Evolutionary conservation across 2,888 invertebrate genomes (phyloP).

Genomic region (Nephrotoma flavescens): DNA sequence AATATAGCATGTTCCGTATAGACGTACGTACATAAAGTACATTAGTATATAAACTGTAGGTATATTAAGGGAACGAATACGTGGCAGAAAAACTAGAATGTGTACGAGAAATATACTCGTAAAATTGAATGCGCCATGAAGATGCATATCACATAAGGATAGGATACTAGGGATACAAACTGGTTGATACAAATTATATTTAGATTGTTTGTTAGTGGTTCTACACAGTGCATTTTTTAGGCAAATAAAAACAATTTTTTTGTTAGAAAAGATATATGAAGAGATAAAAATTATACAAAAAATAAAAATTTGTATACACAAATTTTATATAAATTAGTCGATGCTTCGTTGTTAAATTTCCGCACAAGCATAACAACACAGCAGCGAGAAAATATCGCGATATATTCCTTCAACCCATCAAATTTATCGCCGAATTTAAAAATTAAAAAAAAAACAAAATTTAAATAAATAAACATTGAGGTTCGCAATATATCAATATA

Average conservation of each 20-base stretch:
- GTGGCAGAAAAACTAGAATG: background rate
- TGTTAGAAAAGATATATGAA: background rate
- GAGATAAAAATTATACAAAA: background rate
- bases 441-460: background rate
- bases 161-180: background rate
- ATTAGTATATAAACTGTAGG: background rate
- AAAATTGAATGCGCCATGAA: background rate
- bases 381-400: background rate
- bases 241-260: background rate
- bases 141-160: background rate
- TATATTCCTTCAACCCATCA: background rate
- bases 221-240: background rate
- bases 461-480: background rate
- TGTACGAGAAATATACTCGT: background rate
- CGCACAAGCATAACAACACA: background rate
- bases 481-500: background rate
- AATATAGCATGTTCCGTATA: background rate
- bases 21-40: background rate
- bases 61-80: background rate
- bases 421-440: background rate
- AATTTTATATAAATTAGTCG: background rate
- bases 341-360: background rate
- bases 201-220: background rate
- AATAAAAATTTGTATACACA: background rate
- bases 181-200: background rate